Evolutionary conservation across 2,888 invertebrate species (phyloP), one percentile per base, ranked within the genome.

Genomic region (Hypolimnas misippus): DNA sequence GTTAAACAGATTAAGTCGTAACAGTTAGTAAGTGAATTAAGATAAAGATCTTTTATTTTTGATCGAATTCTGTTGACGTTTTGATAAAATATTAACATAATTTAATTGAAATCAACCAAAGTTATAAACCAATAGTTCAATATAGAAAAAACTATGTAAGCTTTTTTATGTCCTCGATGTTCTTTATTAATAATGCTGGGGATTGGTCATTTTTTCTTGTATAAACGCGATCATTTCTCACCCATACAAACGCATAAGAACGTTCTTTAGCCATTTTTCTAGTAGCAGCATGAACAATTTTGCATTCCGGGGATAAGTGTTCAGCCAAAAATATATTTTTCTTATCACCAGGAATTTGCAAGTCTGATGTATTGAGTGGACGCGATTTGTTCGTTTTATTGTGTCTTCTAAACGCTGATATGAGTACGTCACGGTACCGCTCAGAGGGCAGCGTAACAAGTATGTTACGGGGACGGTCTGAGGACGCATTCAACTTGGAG

Each of bases 61-160:
- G 50, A 25, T 50, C 50, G 49, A 35, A 59, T n/a, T 59, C 44
- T 59, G 21, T 59, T 59, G 17, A 59, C 52, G 52, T 52, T 59
- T 42, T 52, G 52, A 57, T 49, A 46, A 31, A 35, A 49, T 8
- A 49, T 57, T 19, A 44, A 35, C 46, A 49, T 49, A 44, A 40
- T 35, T 44, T 16, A 42, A 31, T 29, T 29, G 16, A 44, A 44
- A 56, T n/a, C 21, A 25, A 29, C 10, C 25, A 29, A 57, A 51
- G 35, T 35, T 12, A 35, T 35, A 35, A 35, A 35, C 35, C 35
- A 35, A 35, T 12, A 35, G 35, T 35, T 35, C 35, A 35, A 35
- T 35, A 35, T 35, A 35, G 12, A 25, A 35, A 35, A 35, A 35
- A 35, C 35, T 35, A 35, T 35, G 35, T 35, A 10, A 35, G 35